Evolutionary conservation across 2,113 vertebrate species (phyloP).

Genomic region (Nematolebias whitei): DNA sequence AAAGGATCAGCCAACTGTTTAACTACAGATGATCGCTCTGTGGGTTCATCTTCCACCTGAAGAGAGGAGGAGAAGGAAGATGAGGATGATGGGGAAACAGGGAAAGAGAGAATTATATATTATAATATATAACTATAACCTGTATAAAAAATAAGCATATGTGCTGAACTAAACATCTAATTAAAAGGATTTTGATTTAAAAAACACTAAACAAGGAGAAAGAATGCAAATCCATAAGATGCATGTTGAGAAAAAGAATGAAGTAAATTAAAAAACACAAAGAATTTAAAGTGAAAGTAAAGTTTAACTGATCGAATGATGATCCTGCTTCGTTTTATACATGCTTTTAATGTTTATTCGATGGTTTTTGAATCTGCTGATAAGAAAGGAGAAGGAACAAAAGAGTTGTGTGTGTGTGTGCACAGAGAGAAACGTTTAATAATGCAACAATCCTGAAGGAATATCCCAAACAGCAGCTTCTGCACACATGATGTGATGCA

Average conservation of each 20-base stretch:
- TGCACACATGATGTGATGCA: background rate
- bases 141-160: background rate
- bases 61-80: conserved; percentile 19
- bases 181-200: too few relatives aligned
- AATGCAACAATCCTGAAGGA: background rate
- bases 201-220: background rate
- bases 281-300: background rate
- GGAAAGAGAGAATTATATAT: conserved; percentile 1
- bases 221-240: too few relatives aligned
- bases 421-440: background rate
- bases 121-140: too few relatives aligned
- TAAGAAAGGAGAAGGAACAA: background rate
- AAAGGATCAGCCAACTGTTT: conserved; percentile 66
- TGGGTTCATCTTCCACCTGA: conserved; percentile 49
- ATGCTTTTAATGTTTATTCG: background rate
- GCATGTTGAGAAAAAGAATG: too few relatives aligned
- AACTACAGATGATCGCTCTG: conserved; percentile 58
- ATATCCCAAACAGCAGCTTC: background rate
- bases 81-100: background rate
- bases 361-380: background rate
- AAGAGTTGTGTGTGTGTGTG: background rate
- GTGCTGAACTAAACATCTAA: background rate
- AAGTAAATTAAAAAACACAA: too few relatives aligned
- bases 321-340: background rate
- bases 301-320: background rate